Evolutionary conservation across 2,888 invertebrate genomes (phyloP).

Genomic region (Drosophila demipolita): DNA sequence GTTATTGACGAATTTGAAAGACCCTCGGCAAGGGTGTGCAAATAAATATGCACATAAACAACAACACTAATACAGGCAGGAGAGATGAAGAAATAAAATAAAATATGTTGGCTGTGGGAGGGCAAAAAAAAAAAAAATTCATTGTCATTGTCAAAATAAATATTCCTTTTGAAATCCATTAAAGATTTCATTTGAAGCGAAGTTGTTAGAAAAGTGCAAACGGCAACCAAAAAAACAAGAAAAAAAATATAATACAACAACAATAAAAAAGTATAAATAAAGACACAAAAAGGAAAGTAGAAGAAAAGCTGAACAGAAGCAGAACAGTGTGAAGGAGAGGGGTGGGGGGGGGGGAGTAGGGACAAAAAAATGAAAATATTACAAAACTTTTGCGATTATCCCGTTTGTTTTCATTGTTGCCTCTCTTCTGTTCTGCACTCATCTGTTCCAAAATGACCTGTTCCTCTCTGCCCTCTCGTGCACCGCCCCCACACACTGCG

Average conservation of each 20-base stretch:
- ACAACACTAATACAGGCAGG: slow-evolving; percentile 16
- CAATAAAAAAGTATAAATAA: slow-evolving; percentile 5
- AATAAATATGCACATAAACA: slow-evolving; percentile 3
- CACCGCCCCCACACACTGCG: not conserved
- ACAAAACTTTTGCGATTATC: slow-evolving; percentile 70
- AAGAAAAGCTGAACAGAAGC: slow-evolving; percentile 25
- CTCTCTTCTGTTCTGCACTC: slow-evolving; percentile 7
- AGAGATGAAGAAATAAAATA: slow-evolving; percentile 62
- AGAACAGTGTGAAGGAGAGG: not conserved
- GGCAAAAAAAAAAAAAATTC: slow-evolving; percentile 43
- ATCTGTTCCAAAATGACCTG: slow-evolving; percentile 4
- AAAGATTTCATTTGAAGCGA: slow-evolving; percentile 67
- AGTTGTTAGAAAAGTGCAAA: slow-evolving; percentile 67
- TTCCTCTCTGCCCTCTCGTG: too few relatives aligned
- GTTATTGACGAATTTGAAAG: not conserved
- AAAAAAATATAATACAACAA: slow-evolving; percentile 5
- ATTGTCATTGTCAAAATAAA: slow-evolving; percentile 74
- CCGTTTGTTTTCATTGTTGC: slow-evolving; percentile 39
- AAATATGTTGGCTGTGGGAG: slow-evolving; percentile 44
- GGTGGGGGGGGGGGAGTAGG: too few relatives aligned
- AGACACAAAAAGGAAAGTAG: slow-evolving; percentile 13
- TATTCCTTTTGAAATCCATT: slow-evolving; percentile 71
- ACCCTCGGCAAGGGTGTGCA: slow-evolving; percentile 2
- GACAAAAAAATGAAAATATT: slow-evolving; percentile 66
- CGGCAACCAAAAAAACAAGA: slow-evolving; percentile 37